These are phyloP conservation scores for Popillia japonica DNA, from an alignment of 1,140 invertebrate species.

Conservation along the genomic window DNA sequence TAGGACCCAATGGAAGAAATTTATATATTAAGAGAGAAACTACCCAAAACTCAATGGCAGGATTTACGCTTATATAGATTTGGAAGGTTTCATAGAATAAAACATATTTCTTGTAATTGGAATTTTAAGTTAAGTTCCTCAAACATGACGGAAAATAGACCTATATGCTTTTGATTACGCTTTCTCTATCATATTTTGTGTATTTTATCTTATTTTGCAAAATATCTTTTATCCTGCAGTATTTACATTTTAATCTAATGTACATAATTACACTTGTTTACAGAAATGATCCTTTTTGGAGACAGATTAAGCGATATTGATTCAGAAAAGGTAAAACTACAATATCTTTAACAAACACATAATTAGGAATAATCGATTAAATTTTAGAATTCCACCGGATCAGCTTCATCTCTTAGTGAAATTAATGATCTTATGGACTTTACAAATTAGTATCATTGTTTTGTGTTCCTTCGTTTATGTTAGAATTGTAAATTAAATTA, in stretches of 20 bases:
- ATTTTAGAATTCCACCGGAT: constrained; percentile 23
- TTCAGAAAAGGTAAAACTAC: constrained; percentile 4
- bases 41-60: too few relatives aligned
- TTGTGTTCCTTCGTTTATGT: neutral
- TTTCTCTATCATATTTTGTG: too few relatives aligned
- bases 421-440: constrained; percentile 44
- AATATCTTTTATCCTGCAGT: neutral
- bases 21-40: too few relatives aligned
- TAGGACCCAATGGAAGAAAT: too few relatives aligned
- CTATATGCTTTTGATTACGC: too few relatives aligned
- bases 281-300: constrained; percentile 38
- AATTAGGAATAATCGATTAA: neutral
- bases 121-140: too few relatives aligned
- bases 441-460: constrained; percentile 13
- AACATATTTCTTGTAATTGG: too few relatives aligned
- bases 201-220: neutral
- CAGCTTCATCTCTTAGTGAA: constrained; percentile 30
- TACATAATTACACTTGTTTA: neutral
- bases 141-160: too few relatives aligned
- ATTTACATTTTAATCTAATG: neutral
- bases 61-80: too few relatives aligned
- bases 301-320: constrained; percentile 36
- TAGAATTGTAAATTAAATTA: neutral
- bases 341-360: too few relatives aligned
- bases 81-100: too few relatives aligned